Evolutionary conservation across 2,113 vertebrate species (phyloP).

Genomic region (Noctilio leporinus): DNA sequence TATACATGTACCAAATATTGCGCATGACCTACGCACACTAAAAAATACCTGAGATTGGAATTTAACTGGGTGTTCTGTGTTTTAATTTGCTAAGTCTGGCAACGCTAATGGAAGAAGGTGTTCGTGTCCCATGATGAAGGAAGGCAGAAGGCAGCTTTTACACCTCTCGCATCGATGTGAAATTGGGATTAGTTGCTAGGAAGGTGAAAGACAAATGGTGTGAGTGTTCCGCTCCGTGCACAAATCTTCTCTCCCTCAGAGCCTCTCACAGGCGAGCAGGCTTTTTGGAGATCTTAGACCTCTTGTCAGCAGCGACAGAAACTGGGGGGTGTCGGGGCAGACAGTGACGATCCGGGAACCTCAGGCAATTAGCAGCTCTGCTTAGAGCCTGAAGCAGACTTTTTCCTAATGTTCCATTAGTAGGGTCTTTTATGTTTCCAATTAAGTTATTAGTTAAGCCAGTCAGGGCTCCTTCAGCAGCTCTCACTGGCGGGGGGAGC

Average conservation of each 20-base stretch:
- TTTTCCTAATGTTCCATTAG: conserved; percentile 32
- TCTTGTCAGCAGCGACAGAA: not conserved
- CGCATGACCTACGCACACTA: not conserved
- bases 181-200: not conserved
- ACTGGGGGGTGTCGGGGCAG: too few relatives aligned
- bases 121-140: not conserved
- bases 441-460: conserved; percentile 30
- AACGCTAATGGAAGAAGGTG: not conserved
- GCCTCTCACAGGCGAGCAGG: not conserved
- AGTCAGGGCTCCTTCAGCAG: not conserved
- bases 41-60: not conserved
- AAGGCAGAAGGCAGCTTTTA: not conserved
- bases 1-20: not conserved
- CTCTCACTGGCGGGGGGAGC: not conserved
- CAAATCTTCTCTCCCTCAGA: not conserved
- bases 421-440: conserved; percentile 14
- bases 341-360: not conserved
- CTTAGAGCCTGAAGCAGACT: not conserved
- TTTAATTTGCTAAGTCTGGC: not conserved
- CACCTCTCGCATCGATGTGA: not conserved
- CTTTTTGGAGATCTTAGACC: not conserved
- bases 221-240: not conserved
- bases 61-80: not conserved
- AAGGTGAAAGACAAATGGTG: not conserved
- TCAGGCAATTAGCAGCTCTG: not conserved